Base-by-base conservation (phyloP, 2,797 vertebrate genomes). In the Bryconaethiops microstoma region DNA sequence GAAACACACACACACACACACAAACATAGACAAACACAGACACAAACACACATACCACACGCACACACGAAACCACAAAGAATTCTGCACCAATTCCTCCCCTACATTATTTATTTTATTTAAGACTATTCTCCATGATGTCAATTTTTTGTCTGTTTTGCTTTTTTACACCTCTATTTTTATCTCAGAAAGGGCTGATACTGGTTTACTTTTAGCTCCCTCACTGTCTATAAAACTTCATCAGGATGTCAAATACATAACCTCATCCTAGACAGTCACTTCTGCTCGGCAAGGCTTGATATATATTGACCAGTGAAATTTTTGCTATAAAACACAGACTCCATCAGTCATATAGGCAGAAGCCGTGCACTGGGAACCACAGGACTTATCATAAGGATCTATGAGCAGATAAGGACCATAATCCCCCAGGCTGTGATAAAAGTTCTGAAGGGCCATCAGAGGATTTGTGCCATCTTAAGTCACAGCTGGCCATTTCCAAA, bases 361-460 rank as follows among this genome's bases (percentile, higher is more conserved):
- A 23, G 62, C 23, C 45, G 19, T 45, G 35, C 14, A 12, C 25
- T 60, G 35, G 16, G 13, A 84, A 84, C 63, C 77, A 73, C 68
- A 5, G 50, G 77, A 81, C 74, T 72, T 77, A 87, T 83, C 73
- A 71, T 80, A 54, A 76, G 29, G 74, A 90, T 88, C 86, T 85
- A 77, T 77, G 80, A 85, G 85, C 82, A 80, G 88, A 91, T 90
- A 91, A 88, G 81, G 57, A 81, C 87, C 54, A 87, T 88, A 88
- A 89, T 85, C 82, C 82, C 82, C 50, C 55, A 71, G 77, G 74
- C 74, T 77, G 74, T 79, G 77, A 79, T 60, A 78, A 79, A 84
- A 83, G 83, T 85, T 83, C 55, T 78, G 63, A 64, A 63, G 42
- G 16, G 69, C 84, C 78, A 78, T 84, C 77, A 62, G 54, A 74